These are phyloP conservation scores for Thereva nobilitata DNA, from an alignment of 2,888 invertebrate genomes.

Conservation along the genomic window DNA sequence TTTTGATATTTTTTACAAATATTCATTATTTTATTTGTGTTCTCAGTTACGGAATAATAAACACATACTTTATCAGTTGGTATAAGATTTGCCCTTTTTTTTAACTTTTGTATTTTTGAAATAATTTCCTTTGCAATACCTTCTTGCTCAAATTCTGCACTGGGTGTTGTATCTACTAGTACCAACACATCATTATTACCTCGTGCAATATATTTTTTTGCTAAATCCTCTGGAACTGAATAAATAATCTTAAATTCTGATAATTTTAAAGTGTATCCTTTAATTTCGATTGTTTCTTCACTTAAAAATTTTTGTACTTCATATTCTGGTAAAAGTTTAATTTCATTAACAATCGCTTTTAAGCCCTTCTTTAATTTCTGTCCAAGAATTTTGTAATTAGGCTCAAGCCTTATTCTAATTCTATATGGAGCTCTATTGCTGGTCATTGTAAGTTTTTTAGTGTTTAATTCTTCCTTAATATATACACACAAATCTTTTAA, in stretches of 20 bases:
- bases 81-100: constrained; percentile 86
- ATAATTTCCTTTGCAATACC: constrained; percentile 90
- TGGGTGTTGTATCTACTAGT: constrained; percentile 80
- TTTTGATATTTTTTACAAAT: constrained; percentile 72
- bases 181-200: constrained; percentile 84
- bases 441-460: constrained; percentile 75
- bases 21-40: constrained; percentile 62
- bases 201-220: constrained; percentile 77
- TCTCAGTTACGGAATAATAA: constrained; percentile 67
- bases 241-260: constrained; percentile 74
- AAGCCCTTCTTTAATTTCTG: constrained; percentile 82
- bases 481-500: constrained; percentile 79
- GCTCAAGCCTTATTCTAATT: constrained; percentile 83
- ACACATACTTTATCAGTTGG: constrained; percentile 84
- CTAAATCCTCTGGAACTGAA: constrained; percentile 43
- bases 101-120: constrained; percentile 87
- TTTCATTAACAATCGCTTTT: constrained; percentile 76
- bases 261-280: constrained; percentile 67
- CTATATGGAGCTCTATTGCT: constrained; percentile 87
- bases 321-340: constrained; percentile 73
- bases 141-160: constrained; percentile 84
- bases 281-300: constrained; percentile 63
- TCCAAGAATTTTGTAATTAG: constrained; percentile 82
- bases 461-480: constrained; percentile 86
- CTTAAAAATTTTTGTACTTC: constrained; percentile 74